Conservation (phyloP, 2,888 invertebrate genomes). For the Arge pagana region DNA sequence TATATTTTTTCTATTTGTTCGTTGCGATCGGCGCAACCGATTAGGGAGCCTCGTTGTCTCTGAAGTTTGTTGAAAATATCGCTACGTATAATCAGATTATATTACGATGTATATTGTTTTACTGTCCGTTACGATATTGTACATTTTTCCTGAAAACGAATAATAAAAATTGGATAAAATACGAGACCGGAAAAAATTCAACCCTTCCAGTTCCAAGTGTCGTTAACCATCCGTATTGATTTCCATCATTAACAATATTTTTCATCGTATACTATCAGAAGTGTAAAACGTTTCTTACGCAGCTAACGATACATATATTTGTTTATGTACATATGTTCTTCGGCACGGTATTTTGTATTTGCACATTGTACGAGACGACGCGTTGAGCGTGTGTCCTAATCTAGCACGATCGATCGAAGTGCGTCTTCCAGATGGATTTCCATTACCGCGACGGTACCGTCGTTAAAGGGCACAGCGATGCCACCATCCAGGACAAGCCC, state of each 20-base stretch:
- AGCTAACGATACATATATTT: too few relatives aligned
- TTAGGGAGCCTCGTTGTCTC: too few relatives aligned
- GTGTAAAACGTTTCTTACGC: too few relatives aligned
- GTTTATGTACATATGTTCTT: too few relatives aligned
- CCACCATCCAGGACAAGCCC: constrained; percentile 94
- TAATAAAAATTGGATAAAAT: background rate
- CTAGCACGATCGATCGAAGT: constrained; percentile 76
- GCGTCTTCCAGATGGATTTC: constrained; percentile 88
- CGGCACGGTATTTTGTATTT: too few relatives aligned
- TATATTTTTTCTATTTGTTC: constrained; percentile 9
- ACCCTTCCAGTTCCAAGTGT: too few relatives aligned
- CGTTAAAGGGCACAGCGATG: constrained; percentile 90
- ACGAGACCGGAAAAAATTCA: background rate
- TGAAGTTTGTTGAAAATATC: too few relatives aligned
- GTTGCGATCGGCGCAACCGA: background rate
- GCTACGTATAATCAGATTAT: constrained; percentile 4
- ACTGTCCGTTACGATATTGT: background rate
- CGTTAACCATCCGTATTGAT: too few relatives aligned
- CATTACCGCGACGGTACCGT: constrained; percentile 84
- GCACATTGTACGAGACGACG: too few relatives aligned
- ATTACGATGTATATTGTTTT: constrained; percentile 3
- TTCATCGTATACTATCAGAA: too few relatives aligned
- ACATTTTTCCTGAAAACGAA: background rate
- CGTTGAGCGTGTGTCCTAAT: too few relatives aligned
- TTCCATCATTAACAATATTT: too few relatives aligned